These are phyloP conservation scores for Umimayanthus chanpuru DNA, from an alignment of 92 coral and sea anemone species.

Conservation along the genomic window DNA sequence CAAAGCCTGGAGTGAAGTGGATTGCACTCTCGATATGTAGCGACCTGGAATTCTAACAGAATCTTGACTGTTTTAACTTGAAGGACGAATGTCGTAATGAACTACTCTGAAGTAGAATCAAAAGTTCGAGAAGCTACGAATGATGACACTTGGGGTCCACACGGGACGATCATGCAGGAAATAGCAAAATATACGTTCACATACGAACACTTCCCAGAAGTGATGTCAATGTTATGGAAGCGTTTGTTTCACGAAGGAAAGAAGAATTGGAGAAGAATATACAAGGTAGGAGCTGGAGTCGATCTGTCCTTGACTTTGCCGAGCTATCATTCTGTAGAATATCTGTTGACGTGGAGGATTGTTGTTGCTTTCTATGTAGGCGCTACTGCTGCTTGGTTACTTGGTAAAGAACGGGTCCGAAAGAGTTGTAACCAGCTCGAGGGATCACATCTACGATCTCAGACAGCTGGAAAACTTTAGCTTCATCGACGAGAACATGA, in stretches of 20 bases:
- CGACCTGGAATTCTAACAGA: conserved; percentile 32
- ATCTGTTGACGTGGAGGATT: conserved; percentile 22
- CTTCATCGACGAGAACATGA: conserved; percentile 87
- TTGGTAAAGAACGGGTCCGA: conserved; percentile 94
- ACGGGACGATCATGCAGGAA: conserved; percentile 95
- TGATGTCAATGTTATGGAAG: conserved; percentile 99
- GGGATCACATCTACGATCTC: conserved; percentile 97
- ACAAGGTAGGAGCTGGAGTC: conserved; percentile 73
- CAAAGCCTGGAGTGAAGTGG: conserved; percentile 12
- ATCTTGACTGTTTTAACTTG: conserved; percentile 21
- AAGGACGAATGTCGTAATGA: conserved; percentile 99
- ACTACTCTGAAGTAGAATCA: conserved; percentile 96
- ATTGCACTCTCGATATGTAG: conserved; percentile 1
- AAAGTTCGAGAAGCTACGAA: conserved; percentile 99
- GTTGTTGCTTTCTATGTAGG: conserved; percentile 50
- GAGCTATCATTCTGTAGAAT: not conserved
- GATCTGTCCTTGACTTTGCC: conserved; percentile 2
- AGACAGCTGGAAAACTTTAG: conserved; percentile 86
- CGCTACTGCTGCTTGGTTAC: conserved; percentile 85
- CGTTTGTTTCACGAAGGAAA: conserved; percentile 91
- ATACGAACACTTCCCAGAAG: conserved; percentile 98
- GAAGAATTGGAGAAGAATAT: conserved; percentile 93
- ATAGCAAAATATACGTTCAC: conserved; percentile 93
- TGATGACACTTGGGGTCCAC: conserved; percentile 99
- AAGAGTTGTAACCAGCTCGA: conserved; percentile 90